phyloP scores from a whole-genome alignment of 2,113 vertebrate species.

The Pollimyrus isidori region DNA sequence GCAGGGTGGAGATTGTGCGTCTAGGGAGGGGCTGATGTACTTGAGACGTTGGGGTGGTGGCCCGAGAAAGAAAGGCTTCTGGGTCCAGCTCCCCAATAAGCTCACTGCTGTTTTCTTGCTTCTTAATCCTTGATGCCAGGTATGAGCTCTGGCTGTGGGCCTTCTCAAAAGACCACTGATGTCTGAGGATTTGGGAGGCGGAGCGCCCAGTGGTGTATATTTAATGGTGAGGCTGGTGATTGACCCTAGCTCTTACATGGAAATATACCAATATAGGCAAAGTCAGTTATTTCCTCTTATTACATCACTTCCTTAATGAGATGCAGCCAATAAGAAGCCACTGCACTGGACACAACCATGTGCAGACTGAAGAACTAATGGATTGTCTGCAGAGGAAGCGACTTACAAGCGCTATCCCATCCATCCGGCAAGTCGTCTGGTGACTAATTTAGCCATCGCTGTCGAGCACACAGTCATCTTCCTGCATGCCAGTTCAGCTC shows the following conservation, averaged over 20 bases:
- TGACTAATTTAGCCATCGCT: neutral
- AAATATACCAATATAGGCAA: neutral
- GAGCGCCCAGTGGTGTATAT: constrained; percentile 48
- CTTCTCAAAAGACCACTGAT: constrained; percentile 56
- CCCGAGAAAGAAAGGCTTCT: constrained; percentile 30
- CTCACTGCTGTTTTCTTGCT: constrained; percentile 57
- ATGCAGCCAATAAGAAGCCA: neutral
- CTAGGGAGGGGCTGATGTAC: constrained; percentile 24
- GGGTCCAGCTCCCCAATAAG: constrained; percentile 60
- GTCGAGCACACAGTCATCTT: neutral
- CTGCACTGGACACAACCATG: neutral
- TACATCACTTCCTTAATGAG: neutral
- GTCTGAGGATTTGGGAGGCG: constrained; percentile 62
- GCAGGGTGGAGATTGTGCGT: neutral
- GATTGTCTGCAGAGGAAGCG: neutral
- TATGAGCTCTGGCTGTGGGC: constrained; percentile 43
- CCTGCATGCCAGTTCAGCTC: neutral
- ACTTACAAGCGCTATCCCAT: neutral
- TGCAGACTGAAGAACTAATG: neutral
- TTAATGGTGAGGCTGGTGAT: neutral
- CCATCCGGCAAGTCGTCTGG: neutral
- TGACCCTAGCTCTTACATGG: neutral
- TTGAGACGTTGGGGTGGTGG: constrained; percentile 39
- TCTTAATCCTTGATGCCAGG: constrained; percentile 41
- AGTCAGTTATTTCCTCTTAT: neutral